Conservation (phyloP, 2,888 invertebrate species). For the Oithona nana region DNA sequence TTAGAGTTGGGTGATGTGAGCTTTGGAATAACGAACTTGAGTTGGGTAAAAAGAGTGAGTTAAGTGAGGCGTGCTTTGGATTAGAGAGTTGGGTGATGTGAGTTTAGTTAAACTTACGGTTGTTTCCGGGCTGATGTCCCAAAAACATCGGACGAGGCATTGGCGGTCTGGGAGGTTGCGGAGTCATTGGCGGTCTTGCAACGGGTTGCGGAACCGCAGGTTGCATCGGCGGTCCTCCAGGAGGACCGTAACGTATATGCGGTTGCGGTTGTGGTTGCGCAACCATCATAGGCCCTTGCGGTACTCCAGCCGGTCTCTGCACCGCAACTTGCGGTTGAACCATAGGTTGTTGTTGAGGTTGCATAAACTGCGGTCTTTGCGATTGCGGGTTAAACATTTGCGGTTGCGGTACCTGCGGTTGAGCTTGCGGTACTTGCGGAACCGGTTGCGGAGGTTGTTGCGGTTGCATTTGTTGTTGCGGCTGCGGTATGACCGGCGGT, state of each 20-base stretch:
- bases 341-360: constrained; percentile 21
- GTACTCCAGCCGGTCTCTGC: not conserved
- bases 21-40: no score
- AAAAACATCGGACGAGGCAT: constrained; percentile 49
- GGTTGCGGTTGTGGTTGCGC: constrained; percentile 26
- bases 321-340: not conserved
- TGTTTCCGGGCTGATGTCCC: constrained; percentile 79
- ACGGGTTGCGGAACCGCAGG: not conserved
- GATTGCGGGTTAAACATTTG: no score
- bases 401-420: no score
- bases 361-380: no score
- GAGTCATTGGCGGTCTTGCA: no score
- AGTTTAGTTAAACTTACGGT: constrained; percentile 32
- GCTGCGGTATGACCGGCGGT: not conserved
- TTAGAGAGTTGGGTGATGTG: not conserved
- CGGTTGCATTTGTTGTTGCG: constrained; percentile 20
- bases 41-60: not conserved
- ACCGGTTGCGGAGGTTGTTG: constrained; percentile 15
- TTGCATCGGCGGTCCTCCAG: constrained; percentile 14
- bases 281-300: not conserved
- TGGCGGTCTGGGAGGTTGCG: constrained; percentile 1
- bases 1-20: no score
- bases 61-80: not conserved
- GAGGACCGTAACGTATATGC: constrained; percentile 21
- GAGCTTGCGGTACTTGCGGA: no score